Percentiles rank a stretch among this genome's conserved stretches.
These are phyloP conservation scores for Speoplatyrhinus poulsoni DNA, from an alignment of 2,113 vertebrate species.

Conservation along the genomic window DNA sequence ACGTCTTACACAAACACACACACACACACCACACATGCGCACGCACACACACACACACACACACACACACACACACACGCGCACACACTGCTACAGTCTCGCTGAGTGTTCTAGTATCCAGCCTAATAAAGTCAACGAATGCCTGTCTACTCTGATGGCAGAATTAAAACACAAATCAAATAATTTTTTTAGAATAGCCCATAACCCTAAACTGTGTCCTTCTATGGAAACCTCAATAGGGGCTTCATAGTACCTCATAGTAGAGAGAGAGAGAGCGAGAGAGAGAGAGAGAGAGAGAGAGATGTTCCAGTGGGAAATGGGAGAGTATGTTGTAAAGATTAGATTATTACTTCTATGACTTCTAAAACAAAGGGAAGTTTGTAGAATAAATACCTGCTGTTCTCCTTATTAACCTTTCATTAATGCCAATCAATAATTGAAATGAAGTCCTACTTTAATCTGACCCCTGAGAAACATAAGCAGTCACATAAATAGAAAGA, in stretches of 20 bases:
- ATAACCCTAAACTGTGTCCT: conserved; percentile 25
- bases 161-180: conserved; percentile 17
- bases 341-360: too few species aligned
- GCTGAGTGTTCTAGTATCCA: too few species aligned
- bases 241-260: conserved; percentile 2
- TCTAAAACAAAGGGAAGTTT: conserved; percentile 24
- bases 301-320: conserved; percentile 10
- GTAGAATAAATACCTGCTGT: too few species aligned
- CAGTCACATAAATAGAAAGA: too few species aligned
- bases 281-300: conserved; percentile 19
- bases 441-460: too few species aligned
- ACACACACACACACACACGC: not conserved
- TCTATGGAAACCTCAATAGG: conserved; percentile 30
- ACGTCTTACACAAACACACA: not conserved
- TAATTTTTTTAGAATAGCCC: conserved; percentile 34
- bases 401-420: too few species aligned
- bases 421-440: too few species aligned
- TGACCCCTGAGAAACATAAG: too few species aligned
- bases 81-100: not conserved
- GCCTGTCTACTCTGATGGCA: not conserved
- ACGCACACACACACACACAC: not conserved
- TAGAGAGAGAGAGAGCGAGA: not conserved
- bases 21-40: not conserved
- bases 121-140: conserved; percentile 33
- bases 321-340: conserved; percentile 4